Base-by-base conservation (phyloP, 2,888 invertebrate species). In the Leucophora obtusa region DNA sequence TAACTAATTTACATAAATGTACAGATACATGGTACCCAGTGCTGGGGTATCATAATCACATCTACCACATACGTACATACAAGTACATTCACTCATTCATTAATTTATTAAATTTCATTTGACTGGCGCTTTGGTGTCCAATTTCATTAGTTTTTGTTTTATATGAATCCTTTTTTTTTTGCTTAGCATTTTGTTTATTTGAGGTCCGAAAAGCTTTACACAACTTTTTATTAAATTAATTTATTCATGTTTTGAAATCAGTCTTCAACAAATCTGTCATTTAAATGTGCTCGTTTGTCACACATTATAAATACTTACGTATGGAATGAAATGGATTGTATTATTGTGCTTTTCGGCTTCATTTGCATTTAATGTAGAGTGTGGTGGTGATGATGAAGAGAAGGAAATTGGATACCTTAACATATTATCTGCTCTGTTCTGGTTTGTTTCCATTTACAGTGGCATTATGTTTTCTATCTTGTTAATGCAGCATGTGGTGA, bases 221-320 rank as follows among this genome's bases (percentile, higher is more conserved):
- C 43, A 65, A 69, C 69, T 69, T 73, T 65, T 58, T 76, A 72
- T 79, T 60, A 54, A 73, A 81, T 81, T 81, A 82, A 82, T 82
- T 74, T 79, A 70, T 83, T 75, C 81, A 82, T 87, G 86, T 86
- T 87, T 84, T 87, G 86, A 85, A 85, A 84, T 79, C 83, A 83
- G 84, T 84, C 85, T 86, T 87, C 87, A 85, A 82, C 87, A 86
- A 85, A 88, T 87, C 89, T 89, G 88, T 89, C 88, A 87, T 85
- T 85, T 86, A 86, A 87, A 88, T 87, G 86, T 87, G 88, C 86
- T 85, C 84, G 84, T 86, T 87, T 87, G 87, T 87, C 87, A 85
- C 69, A 81, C 62, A 70, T 70, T 63, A 33, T 47, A 69, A 79
- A 74, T 28, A 28, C 28, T 79, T 83, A 83, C 68, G 62, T 75